Percentiles rank a stretch among this genome's conserved stretches.
Conservation (phyloP, 2,113 vertebrate genomes). For the Marmota flaviventris region DNA sequence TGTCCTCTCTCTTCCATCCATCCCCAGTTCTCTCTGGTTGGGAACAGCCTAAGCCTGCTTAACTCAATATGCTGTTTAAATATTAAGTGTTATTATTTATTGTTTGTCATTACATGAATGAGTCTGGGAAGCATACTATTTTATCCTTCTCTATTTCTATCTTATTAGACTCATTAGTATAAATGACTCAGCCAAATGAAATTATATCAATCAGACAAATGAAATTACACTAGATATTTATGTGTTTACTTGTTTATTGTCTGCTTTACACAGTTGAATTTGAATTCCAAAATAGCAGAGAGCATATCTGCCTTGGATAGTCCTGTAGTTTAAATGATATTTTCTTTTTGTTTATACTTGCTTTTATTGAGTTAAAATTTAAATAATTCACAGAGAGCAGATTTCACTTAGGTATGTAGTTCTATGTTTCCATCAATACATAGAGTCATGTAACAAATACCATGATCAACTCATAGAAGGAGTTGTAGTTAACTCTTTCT, state of each 20-base stretch:
- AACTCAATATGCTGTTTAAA: not conserved
- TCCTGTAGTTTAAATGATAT: not conserved
- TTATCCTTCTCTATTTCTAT: not conserved
- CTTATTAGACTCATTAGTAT: conserved; percentile 17
- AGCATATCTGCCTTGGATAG: not conserved
- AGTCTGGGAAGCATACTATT: not conserved
- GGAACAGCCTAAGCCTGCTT: not conserved
- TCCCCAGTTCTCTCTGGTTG: not conserved
- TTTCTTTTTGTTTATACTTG: not conserved
- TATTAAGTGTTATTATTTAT: conserved; percentile 21
- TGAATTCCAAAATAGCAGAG: not conserved
- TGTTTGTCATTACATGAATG: not conserved
- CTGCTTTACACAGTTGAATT: not conserved
- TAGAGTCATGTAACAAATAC: not conserved
- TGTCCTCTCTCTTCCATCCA: not conserved
- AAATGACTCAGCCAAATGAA: conserved; percentile 12
- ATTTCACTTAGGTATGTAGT: not conserved
- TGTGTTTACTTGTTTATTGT: not conserved
- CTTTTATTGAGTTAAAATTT: not conserved
- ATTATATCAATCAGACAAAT: conserved; percentile 22
- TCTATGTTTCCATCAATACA: not conserved
- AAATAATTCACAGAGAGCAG: not conserved
- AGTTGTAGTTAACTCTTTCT: not conserved
- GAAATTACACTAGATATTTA: not conserved
- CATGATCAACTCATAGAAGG: not conserved